Evolutionary conservation across 2,113 vertebrate species (phyloP).

Genomic region (Carassius carassius): DNA sequence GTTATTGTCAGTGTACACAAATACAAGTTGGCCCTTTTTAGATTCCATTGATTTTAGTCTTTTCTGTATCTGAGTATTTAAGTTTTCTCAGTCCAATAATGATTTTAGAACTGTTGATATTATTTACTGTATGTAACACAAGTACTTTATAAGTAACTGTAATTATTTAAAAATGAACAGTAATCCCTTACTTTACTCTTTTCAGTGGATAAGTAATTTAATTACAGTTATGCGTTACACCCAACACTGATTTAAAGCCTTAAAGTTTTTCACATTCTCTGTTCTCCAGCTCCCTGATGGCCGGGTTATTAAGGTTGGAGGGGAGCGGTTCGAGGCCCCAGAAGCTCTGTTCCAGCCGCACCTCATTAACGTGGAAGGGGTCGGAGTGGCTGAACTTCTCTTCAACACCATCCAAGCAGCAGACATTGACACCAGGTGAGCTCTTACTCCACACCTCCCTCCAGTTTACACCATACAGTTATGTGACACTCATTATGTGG

Average conservation of each 20-base stretch:
- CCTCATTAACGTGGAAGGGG: slow-evolving; percentile 97
- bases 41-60: no score
- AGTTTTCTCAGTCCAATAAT: no score
- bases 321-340: slow-evolving; percentile 95
- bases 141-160: no score
- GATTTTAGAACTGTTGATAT: no score
- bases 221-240: no score
- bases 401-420: slow-evolving; percentile 99
- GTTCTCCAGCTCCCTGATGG: slow-evolving; percentile 91
- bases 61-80: no score
- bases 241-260: neutral
- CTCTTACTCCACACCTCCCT: neutral
- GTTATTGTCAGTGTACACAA: no score
- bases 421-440: slow-evolving; percentile 96
- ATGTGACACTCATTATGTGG: neutral
- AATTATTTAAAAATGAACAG: no score
- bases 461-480: neutral
- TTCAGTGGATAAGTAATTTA: no score
- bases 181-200: no score
- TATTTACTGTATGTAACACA: no score
- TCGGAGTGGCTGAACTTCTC: slow-evolving; percentile 95
- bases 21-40: no score
- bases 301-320: slow-evolving; percentile 97
- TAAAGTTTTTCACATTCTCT: neutral
- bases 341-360: slow-evolving; percentile 99